phyloP scores from a whole-genome alignment of 2,113 vertebrate genomes.

The Perca fluviatilis region DNA sequence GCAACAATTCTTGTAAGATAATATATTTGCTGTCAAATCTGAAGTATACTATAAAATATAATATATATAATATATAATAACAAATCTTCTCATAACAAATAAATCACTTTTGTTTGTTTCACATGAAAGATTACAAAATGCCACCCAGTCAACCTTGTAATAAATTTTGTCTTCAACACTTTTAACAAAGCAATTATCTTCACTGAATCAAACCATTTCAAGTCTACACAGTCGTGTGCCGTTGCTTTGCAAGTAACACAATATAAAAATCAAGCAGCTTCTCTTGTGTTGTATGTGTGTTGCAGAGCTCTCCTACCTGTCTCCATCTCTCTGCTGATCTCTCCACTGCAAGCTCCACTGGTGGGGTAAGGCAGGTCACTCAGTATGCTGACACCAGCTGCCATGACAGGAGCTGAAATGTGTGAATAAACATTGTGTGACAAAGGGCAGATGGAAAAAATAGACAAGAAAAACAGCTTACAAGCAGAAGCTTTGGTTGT shows the following conservation, averaged over 20 bases:
- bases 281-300: neutral
- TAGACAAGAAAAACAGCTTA: constrained; percentile 5
- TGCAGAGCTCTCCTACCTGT: constrained; percentile 85
- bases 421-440: constrained; percentile 67
- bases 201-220: neutral
- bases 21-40: neutral
- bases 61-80: too few relatives aligned
- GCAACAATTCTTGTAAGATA: neutral
- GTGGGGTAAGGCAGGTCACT: constrained; percentile 84
- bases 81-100: neutral
- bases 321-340: constrained; percentile 82
- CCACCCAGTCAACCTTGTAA: neutral
- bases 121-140: neutral
- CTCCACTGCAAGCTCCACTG: constrained; percentile 74
- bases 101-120: neutral
- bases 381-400: constrained; percentile 90
- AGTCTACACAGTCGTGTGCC: neutral
- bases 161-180: neutral
- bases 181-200: neutral
- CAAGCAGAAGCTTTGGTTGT: neutral
- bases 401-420: constrained; percentile 88
- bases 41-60: neutral
- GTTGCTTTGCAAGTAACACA: neutral
- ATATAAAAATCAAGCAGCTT: neutral
- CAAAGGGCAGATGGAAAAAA: constrained; percentile 37